Percentiles rank a stretch among this genome's conserved stretches.
Evolutionary conservation across 2,888 invertebrate species (phyloP).

Genomic region (Steinernema hermaphroditum): DNA sequence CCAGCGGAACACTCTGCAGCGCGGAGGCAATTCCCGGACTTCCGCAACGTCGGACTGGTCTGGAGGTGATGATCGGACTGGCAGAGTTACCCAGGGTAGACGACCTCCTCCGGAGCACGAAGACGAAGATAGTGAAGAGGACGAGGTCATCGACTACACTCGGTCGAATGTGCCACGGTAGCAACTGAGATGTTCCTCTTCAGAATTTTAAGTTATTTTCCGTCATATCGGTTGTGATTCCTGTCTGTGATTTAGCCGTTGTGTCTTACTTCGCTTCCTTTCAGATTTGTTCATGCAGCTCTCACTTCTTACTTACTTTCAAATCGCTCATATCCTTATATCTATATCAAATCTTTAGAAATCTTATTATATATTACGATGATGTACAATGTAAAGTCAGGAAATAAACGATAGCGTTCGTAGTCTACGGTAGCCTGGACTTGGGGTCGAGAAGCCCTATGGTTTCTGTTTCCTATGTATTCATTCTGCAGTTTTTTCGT

Average conservation of each 20-base stretch:
- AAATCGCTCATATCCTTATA: constrained; percentile 20
- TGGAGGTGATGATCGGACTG: background rate
- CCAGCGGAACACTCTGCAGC: constrained; percentile 71
- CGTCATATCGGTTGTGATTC: constrained; percentile 6
- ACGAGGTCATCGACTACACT: constrained; percentile 39
- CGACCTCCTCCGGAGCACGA: constrained; percentile 30
- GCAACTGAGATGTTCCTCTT: background rate
- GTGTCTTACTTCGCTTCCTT: constrained; percentile 12
- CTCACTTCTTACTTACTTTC: constrained; percentile 5
- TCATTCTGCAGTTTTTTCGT: too few species aligned
- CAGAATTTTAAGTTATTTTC: constrained; percentile 2
- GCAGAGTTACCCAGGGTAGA: constrained; percentile 7
- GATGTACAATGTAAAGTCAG: too few species aligned
- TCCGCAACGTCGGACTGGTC: constrained; percentile 17
- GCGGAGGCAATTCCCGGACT: constrained; percentile 20
- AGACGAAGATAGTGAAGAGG: constrained; percentile 38
- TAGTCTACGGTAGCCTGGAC: too few species aligned
- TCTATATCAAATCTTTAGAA: too few species aligned
- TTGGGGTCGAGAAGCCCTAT: too few species aligned
- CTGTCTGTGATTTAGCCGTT: constrained; percentile 19
- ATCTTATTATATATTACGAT: too few species aligned
- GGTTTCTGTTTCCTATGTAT: too few species aligned
- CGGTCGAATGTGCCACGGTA: constrained; percentile 18
- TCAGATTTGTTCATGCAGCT: background rate
- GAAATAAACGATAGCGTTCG: too few species aligned